Evolutionary conservation across 2,113 vertebrate genomes (phyloP).

Genomic region (Sylvietta virens): DNA sequence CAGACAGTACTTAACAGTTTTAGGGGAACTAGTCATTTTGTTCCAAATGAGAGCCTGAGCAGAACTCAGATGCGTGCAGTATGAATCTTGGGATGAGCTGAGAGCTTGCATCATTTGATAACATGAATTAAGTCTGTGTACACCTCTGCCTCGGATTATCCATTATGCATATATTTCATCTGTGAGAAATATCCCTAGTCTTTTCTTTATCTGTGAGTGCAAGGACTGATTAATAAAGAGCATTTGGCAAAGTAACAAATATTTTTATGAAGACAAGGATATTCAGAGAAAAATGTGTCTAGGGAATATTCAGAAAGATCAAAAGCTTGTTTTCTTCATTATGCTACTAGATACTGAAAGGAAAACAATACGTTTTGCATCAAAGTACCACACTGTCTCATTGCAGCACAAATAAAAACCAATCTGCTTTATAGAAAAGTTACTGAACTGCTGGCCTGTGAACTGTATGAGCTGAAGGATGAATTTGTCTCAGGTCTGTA

Average conservation of each 20-base stretch:
- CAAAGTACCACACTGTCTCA: neutral
- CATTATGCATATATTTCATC: neutral
- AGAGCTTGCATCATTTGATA: neutral
- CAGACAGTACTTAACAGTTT: neutral
- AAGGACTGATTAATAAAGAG: neutral
- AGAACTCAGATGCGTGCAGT: neutral
- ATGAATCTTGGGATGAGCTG: neutral
- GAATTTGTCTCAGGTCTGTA: neutral
- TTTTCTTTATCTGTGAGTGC: neutral
- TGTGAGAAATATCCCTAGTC: neutral
- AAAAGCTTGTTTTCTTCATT: constrained; percentile 28
- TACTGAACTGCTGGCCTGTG: neutral
- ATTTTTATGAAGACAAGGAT: neutral
- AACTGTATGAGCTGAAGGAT: neutral
- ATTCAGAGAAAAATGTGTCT: neutral
- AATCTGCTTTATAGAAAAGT: neutral
- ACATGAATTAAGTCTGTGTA: neutral
- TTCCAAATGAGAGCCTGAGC: neutral
- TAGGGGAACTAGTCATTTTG: neutral
- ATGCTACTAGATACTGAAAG: neutral
- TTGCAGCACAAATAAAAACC: neutral
- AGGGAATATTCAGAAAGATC: neutral
- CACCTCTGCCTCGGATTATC: neutral
- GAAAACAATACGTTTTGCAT: neutral
- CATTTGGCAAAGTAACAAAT: neutral